Conservation (phyloP, 2,888 invertebrate species). For the Adela reaumurella region DNA sequence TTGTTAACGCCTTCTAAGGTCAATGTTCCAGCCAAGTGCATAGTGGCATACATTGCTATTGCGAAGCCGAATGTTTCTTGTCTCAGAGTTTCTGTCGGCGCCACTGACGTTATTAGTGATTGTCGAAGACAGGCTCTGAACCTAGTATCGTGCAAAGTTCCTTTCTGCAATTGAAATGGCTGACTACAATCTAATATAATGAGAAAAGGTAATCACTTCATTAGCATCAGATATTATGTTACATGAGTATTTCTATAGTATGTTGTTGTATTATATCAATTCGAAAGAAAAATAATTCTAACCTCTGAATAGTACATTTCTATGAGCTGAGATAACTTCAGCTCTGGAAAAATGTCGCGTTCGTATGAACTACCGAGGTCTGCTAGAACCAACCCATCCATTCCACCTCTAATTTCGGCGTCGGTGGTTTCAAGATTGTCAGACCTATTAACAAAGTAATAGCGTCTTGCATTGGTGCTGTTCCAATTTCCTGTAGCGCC, state of each 20-base stretch:
- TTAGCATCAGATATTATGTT: too few relatives aligned
- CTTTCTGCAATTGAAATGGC: too few relatives aligned
- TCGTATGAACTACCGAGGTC: constrained; percentile 20
- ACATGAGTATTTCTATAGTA: too few relatives aligned
- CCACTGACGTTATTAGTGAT: constrained; percentile 37
- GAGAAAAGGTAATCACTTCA: not conserved
- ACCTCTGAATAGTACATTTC: constrained; percentile 67
- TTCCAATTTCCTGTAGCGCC: constrained; percentile 65
- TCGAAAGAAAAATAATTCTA: constrained; percentile 10
- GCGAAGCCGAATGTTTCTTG: constrained; percentile 30
- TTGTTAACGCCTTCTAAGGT: constrained; percentile 32
- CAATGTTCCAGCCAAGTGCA: constrained; percentile 39
- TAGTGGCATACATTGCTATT: constrained; percentile 14
- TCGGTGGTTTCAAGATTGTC: constrained; percentile 58
- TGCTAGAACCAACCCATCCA: constrained; percentile 63
- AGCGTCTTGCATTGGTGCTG: constrained; percentile 53
- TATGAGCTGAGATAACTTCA: constrained; percentile 63
- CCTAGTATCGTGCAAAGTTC: constrained; percentile 13
- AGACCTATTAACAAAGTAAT: constrained; percentile 55
- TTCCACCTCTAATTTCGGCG: constrained; percentile 64
- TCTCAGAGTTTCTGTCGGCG: constrained; percentile 30
- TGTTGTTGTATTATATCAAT: too few relatives aligned
- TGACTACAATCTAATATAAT: too few relatives aligned
- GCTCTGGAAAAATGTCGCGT: constrained; percentile 34
- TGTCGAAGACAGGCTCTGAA: constrained; percentile 61